Evolutionary conservation across 2,113 vertebrate genomes (phyloP).

Genomic region (Elaphurus davidianus): DNA sequence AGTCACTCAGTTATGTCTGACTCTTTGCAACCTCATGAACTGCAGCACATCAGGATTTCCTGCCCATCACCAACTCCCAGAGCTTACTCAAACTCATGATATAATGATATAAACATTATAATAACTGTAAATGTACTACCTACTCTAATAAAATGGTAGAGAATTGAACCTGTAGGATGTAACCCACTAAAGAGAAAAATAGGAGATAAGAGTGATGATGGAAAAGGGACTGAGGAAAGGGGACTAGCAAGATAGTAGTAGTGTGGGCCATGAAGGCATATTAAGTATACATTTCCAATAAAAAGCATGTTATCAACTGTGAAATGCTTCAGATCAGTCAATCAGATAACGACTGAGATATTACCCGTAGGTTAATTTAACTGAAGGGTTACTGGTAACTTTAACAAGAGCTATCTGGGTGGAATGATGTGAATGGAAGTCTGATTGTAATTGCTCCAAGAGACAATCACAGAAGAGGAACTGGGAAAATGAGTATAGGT

Average conservation of each 20-base stretch:
- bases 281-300: neutral
- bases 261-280: neutral
- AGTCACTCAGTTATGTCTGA: neutral
- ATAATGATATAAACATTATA: neutral
- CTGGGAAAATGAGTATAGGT: neutral
- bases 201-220: neutral
- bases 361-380: neutral
- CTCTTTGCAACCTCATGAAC: neutral
- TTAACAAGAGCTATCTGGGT: neutral
- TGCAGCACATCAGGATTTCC: neutral
- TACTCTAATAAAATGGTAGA: neutral
- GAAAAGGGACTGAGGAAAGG: neutral
- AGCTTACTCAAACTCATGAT: neutral
- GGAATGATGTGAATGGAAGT: neutral
- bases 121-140: neutral
- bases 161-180: neutral
- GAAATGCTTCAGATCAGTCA: neutral
- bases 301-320: neutral
- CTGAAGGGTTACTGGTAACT: neutral
- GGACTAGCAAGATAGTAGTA: neutral
- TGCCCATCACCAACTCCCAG: accelerated
- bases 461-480: neutral
- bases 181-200: neutral
- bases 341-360: neutral
- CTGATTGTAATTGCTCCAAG: neutral